Base-by-base conservation (phyloP, 1,140 invertebrate genomes). In the Heliconius congener region DNA sequence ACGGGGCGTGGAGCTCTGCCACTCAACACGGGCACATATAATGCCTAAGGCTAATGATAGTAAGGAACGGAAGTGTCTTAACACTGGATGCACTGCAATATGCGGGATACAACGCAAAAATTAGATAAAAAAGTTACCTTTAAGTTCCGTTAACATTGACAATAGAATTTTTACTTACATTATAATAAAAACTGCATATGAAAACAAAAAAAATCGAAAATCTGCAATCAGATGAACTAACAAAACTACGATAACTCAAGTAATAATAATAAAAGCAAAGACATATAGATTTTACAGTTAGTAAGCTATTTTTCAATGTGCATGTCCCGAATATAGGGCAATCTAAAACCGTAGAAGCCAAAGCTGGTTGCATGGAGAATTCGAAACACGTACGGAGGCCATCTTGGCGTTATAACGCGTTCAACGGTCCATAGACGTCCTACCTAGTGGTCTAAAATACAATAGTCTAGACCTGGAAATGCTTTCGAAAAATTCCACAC, bases 271-370 rank as follows among this genome's bases (percentile, higher is more conserved):
- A 72, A 71, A 71, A 11, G 27, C 46, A 71, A 78, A 73, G 34
- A 78, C 37, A 57, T 71, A 57, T 73, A 27, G 37, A 78, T 73
- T 78, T 73, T 34, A 73, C 52, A 73, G 76, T 72, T 73, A 73
- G 46, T 34, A 37, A 73, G 71, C 52, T 78, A 78, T 78, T 78
- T 78, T 78, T 78, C 77, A 73, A 78, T 78, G 77, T 74, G 27
- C 72, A 46, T 55, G 60, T 34, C 23, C 55, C 42, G 84, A 84
- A 87, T 86, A 86, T 84, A 82, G 77, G 79, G 83, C 82, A 85
- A 88, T 84, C 82, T 85, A 84, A 85, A 85, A 88, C 81, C 80
- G 82, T 84, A 73, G 79, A 78, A 80, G 57, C 75, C 81, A 82
- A 83, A 82, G 82, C 73, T 71, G 70, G 77, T 79, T 57, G 52